A percentile compares a stretch with the other conserved stretches of the same genome.
Conservation (phyloP, 2,797 vertebrate genomes). For the Epinephelus awoara region DNA sequence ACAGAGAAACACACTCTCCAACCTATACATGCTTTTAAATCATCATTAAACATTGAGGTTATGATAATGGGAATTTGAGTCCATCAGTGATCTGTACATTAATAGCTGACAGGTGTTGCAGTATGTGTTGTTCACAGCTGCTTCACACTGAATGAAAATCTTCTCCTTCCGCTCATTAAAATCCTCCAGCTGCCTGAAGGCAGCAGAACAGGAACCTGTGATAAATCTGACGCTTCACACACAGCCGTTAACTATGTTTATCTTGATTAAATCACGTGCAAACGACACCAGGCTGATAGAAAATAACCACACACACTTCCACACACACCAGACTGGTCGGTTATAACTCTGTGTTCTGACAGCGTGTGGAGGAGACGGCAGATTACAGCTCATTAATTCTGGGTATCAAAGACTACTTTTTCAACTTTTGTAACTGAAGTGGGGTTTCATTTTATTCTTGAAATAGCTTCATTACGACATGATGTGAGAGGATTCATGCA, state of each 20-base stretch:
- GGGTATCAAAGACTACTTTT: conserved; percentile 28
- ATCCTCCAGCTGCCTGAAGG: conserved; percentile 41
- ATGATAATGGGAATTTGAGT: background rate
- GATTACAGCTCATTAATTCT: conserved; percentile 55
- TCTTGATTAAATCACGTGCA: conserved; percentile 64
- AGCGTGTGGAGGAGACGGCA: conserved; percentile 16
- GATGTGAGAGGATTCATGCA: background rate
- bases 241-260: conserved; percentile 45
- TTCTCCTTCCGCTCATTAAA: conserved; percentile 42
- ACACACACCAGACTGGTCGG: conserved; percentile 1
- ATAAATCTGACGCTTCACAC: conserved; percentile 57
- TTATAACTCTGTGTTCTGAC: conserved; percentile 50
- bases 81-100: conserved; percentile 21
- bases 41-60: conserved; percentile 4
- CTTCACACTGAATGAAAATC: conserved; percentile 14
- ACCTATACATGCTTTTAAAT: conserved; percentile 2
- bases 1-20: background rate
- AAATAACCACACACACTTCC: conserved; percentile 30
- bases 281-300: conserved; percentile 39
- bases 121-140: conserved; percentile 39
- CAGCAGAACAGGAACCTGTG: conserved; percentile 22
- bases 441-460: conserved; percentile 7
- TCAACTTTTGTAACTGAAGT: conserved; percentile 28
- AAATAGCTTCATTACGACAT: background rate
- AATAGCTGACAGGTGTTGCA: background rate